Evolutionary conservation across 2,113 vertebrate species (phyloP), one percentile per base, ranked within the genome.

Genomic region (Istiophorus platypterus): DNA sequence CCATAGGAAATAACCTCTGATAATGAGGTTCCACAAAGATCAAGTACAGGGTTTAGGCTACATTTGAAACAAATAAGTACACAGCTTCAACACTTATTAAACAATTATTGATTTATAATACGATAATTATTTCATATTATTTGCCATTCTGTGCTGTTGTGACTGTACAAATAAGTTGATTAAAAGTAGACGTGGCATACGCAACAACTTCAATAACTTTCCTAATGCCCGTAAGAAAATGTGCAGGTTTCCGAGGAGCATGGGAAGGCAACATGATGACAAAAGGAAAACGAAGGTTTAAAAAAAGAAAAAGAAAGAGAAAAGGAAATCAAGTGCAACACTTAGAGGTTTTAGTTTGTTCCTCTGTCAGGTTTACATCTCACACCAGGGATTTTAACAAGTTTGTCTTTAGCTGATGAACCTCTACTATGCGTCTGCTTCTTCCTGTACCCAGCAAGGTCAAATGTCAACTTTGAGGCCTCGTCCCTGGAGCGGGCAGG

Each of bases 401-500:
- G 12, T 41, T 63, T 20, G 41, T 52, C 14, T 58, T 7, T 49
- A 4, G 22, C 13, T 1, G 22, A 0, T 54, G 31, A 63, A 45
- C 17, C 7, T 5, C 15, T 20, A 62, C 13, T 61, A 8, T 12
- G 5, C 6, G 52, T 14, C 5, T 49, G n/a, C 13, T 24, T 58
- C n/a, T 62, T 31, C 49, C 65, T 62, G 39, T 42, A 22, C 42
- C 26, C 12, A 27, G 45, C 22, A 56, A 77, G 56, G 78, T 81
- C 68, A 69, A 34, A 42, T 73, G 78, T 86, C 68, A 29, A 20
- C 65, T 34, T 37, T 47, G 18, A 76, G 49, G 26, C 41, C 22
- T 26, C 1, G 6, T 37, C 54, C 27, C 63, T 31, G 31, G 27
- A 17, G 27, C 1, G 0, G 51, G 10, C 51, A 72, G 11, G 27